Percentiles rank a stretch among this genome's conserved stretches.
Evolutionary conservation across 2,888 invertebrate species (phyloP).

Genomic region (Idaea dimidiata): DNA sequence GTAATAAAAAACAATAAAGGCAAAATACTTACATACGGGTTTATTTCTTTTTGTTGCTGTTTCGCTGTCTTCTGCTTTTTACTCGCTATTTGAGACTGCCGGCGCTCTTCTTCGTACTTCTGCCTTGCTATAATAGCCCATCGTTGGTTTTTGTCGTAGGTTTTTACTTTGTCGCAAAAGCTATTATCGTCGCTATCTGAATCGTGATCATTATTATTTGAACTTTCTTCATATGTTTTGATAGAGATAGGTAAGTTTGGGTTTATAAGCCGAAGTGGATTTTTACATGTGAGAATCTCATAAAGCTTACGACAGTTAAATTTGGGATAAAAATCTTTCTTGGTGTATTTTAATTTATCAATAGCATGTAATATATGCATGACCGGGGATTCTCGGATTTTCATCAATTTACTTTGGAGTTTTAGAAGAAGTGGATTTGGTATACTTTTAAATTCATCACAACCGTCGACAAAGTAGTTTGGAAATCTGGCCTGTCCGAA

Average conservation of each 20-base stretch:
- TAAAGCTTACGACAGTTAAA: constrained; percentile 82
- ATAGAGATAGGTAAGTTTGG: constrained; percentile 56
- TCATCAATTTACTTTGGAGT: constrained; percentile 84
- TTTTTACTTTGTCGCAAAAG: constrained; percentile 75
- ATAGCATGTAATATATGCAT: constrained; percentile 85
- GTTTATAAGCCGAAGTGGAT: constrained; percentile 73
- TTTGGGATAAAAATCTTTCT: constrained; percentile 83
- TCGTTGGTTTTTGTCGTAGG: constrained; percentile 73
- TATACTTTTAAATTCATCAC: constrained; percentile 87
- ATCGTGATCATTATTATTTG: constrained; percentile 63
- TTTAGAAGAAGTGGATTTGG: constrained; percentile 82
- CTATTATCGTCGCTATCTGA: constrained; percentile 68
- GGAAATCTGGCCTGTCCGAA: constrained; percentile 83
- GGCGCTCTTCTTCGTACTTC: constrained; percentile 60
- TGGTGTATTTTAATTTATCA: constrained; percentile 83
- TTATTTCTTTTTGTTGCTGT: constrained; percentile 72
- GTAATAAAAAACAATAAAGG: neutral
- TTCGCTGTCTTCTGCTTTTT: constrained; percentile 53
- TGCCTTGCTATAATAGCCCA: constrained; percentile 64
- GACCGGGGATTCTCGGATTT: constrained; percentile 86
- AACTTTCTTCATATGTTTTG: constrained; percentile 45
- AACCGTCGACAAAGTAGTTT: constrained; percentile 87
- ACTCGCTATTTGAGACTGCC: constrained; percentile 47
- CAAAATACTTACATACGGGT: constrained; percentile 73
- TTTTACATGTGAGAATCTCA: constrained; percentile 79